phyloP scores from a whole-genome alignment of 2,113 vertebrate species.

The Hydrochoerus hydrochaeris region DNA sequence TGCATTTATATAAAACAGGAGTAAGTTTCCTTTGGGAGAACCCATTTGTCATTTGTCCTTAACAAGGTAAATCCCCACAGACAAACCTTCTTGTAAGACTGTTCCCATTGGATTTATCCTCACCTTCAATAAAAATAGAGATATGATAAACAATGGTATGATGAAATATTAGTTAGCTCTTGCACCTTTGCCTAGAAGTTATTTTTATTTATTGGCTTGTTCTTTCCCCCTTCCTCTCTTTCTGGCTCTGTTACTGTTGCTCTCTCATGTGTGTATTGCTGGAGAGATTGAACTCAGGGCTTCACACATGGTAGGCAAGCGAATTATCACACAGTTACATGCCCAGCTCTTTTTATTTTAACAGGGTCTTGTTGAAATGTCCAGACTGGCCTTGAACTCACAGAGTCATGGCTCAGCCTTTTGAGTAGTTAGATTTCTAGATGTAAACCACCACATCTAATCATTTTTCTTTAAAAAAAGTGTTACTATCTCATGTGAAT shows the following conservation, averaged over 20 bases:
- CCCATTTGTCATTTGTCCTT: constrained; percentile 72
- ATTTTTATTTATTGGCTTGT: background rate
- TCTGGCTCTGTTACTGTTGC: too few relatives aligned
- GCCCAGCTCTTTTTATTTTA: background rate
- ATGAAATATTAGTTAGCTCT: constrained; percentile 78
- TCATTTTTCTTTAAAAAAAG: constrained; percentile 36
- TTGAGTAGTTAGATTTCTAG: background rate
- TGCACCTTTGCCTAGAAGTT: constrained; percentile 69
- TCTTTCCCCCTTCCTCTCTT: background rate
- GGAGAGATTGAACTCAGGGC: background rate
- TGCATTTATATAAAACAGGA: constrained; percentile 66
- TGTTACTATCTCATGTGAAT: constrained; percentile 33
- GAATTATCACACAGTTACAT: background rate
- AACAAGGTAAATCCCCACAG: constrained; percentile 69
- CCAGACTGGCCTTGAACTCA: background rate
- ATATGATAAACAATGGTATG: constrained; percentile 79
- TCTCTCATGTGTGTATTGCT: background rate
- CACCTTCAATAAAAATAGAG: constrained; percentile 73
- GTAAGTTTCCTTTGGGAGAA: constrained; percentile 50
- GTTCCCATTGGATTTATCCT: constrained; percentile 80
- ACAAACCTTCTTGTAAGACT: constrained; percentile 77
- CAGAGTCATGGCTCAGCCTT: background rate
- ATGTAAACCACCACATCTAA: background rate
- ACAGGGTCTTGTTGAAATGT: background rate
- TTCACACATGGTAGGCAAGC: background rate